Evolutionary conservation across 1,140 invertebrate genomes (phyloP).

Genomic region (Achroia grisella): DNA sequence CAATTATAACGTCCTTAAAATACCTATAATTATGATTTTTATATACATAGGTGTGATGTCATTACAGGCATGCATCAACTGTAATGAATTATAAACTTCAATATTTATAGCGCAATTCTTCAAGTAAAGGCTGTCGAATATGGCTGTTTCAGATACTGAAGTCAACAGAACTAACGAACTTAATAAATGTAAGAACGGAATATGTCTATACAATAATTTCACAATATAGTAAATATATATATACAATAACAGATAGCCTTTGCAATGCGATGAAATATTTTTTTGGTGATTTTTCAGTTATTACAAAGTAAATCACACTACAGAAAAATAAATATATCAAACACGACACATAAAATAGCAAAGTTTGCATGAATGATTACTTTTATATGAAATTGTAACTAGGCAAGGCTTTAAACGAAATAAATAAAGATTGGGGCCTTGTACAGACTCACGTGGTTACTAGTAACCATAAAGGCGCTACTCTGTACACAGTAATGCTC

Average conservation of each 20-base stretch:
- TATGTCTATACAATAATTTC: constrained; percentile 57
- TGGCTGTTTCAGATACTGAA: constrained; percentile 25
- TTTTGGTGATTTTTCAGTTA: constrained; percentile 51
- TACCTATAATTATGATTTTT: no score
- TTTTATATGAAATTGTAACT: constrained; percentile 54
- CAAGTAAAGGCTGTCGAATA: no score
- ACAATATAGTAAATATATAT: constrained; percentile 64
- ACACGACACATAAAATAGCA: constrained; percentile 62
- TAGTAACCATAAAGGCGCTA: background rate
- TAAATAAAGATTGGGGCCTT: constrained; percentile 32
- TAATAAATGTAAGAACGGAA: constrained; percentile 45
- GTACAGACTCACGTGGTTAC: constrained; percentile 19
- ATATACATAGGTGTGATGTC: no score
- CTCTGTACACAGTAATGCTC: background rate
- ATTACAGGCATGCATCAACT: no score
- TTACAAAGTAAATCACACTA: constrained; percentile 68
- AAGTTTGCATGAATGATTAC: constrained; percentile 39
- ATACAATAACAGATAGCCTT: constrained; percentile 53
- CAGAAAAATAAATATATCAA: constrained; percentile 63
- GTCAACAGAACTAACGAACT: constrained; percentile 25
- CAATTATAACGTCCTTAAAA: no score
- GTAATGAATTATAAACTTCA: no score
- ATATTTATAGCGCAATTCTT: no score
- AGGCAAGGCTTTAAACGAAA: constrained; percentile 52
- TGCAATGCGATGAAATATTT: constrained; percentile 53